Base-by-base conservation (phyloP, 2,797 vertebrate genomes). In the Phaenicophaeus curvirostris region DNA sequence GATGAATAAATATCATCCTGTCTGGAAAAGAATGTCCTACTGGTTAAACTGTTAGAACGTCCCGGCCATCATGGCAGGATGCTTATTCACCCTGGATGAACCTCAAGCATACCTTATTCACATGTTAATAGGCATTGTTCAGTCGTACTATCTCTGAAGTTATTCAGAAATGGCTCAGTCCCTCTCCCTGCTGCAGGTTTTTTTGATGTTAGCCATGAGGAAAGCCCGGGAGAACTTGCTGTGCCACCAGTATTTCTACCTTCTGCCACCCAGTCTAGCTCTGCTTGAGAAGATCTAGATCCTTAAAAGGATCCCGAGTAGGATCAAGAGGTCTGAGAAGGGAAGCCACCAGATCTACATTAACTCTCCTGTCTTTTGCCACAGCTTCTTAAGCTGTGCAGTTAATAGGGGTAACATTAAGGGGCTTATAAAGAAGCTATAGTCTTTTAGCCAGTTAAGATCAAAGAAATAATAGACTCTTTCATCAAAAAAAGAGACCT, bases 401-500 rank as follows among this genome's bases (percentile, higher is more conserved):
- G 33, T 92, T 90, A 92, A 87, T 67, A 82, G 37, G 37, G 10
- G 51, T 54, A 91, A 35, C 46, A 55, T 79, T 84, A 90, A 78
- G 62, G 85, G 63, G 59, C 79, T 94, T 93, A 90, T 84, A 78
- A 76, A 86, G 69, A 67, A 81, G 72, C 57, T 66, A 4, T 4
- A 93, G 59, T 18, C 0, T 57, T 93, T 69, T 93, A 91, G 89
- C 71, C 67, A 74, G 77, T 85, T 93, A 87, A 2, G 50, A 94
- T 93, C 91, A 96, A 95, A 96, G 89, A 93, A 90, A 67, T 72
- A 76, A 90, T 42, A 78, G 65, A 66, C 63, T 50, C 57, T 84
- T 84, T 75, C 30, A 84, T 93, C 76, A 94, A 81, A 85, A 85
- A 87, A 25, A 58, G 54, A 82, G 89, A 35, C 79, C 76, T 90